These are phyloP conservation scores for Artemisiospiza belli DNA, from an alignment of 2,113 vertebrate genomes.

Conservation along the genomic window DNA sequence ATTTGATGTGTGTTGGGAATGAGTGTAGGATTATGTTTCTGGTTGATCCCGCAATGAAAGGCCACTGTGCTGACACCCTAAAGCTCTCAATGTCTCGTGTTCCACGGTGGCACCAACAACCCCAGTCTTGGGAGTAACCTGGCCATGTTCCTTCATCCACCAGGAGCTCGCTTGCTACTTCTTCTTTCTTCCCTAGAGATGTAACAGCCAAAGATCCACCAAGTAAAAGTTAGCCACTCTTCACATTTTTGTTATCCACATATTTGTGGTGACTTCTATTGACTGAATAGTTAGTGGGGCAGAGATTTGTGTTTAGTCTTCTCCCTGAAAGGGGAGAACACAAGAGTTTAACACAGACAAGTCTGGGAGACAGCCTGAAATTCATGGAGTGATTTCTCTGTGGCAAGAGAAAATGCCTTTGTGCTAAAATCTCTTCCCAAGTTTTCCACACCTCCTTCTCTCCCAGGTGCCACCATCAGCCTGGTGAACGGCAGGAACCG, in stretches of 20 bases:
- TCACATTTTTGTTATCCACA: fast-evolving
- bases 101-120: fast-evolving
- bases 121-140: background rate
- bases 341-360: too few species aligned
- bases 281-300: fast-evolving
- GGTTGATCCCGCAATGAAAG: fast-evolving
- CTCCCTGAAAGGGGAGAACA: fast-evolving
- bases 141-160: too few species aligned
- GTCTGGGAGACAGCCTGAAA: too few species aligned
- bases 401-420: too few species aligned
- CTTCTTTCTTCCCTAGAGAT: background rate
- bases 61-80: fast-evolving
- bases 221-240: fast-evolving
- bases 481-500: background rate
- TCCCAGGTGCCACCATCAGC: background rate
- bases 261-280: fast-evolving
- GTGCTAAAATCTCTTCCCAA: too few species aligned
- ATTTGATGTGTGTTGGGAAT: fast-evolving
- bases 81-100: fast-evolving
- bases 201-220: background rate
- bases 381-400: too few species aligned
- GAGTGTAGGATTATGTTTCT: fast-evolving
- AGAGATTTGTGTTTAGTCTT: fast-evolving
- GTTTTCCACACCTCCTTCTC: too few species aligned
- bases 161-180: background rate